A percentile compares a stretch with the other conserved stretches of the same genome.
Conservation (phyloP, 2,113 vertebrate genomes). For the Trichechus manatus region DNA sequence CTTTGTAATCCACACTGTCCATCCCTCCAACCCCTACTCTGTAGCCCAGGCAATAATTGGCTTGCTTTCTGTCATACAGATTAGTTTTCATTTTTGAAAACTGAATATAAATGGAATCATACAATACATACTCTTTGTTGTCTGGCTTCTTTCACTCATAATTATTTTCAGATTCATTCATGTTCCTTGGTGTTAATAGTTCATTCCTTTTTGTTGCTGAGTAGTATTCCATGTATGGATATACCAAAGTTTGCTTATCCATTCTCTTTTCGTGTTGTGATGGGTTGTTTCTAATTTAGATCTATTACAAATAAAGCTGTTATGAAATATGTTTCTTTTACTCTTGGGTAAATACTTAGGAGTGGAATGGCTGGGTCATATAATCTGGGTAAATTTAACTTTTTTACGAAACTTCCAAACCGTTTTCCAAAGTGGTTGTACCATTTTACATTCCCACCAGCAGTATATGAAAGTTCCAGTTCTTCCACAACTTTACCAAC, state of each 20-base stretch:
- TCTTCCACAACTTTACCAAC: neutral
- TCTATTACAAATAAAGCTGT: neutral
- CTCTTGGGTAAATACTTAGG: neutral
- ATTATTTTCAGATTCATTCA: no score
- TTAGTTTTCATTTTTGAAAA: no score
- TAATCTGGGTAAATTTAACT: no score
- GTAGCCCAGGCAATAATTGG: no score
- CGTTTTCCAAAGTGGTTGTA: no score
- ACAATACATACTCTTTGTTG: no score
- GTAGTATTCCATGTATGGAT: neutral
- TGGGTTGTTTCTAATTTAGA: neutral
- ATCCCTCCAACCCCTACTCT: neutral
- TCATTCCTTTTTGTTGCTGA: no score
- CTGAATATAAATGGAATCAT: no score
- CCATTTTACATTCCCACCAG: neutral
- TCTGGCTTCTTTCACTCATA: no score
- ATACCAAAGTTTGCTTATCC: neutral
- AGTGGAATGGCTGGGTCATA: neutral
- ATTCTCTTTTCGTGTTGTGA: neutral
- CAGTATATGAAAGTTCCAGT: neutral
- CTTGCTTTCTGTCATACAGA: no score
- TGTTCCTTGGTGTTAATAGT: no score
- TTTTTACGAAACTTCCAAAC: no score
- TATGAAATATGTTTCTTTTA: neutral
- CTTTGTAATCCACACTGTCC: neutral